Evolutionary conservation across 2,888 invertebrate genomes (phyloP), one percentile per base, ranked within the genome.

Genomic region (Urechis unicinctus): DNA sequence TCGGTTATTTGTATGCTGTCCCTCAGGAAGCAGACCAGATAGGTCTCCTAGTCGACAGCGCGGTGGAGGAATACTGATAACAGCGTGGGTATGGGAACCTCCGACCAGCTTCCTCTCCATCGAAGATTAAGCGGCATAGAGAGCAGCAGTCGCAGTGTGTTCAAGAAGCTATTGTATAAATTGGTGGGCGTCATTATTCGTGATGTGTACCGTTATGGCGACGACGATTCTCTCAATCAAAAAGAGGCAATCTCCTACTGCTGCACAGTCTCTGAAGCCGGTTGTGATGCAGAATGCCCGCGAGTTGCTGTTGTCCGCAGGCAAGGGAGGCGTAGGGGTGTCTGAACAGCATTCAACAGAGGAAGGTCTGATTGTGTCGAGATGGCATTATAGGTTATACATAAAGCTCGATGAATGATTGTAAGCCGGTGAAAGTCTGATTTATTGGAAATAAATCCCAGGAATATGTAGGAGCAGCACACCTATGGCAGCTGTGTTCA

Each of bases 161-260:
- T 71, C 63, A 70, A 71, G 52, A 64, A 65, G 45, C 67, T 79
- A 48, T 52, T 78, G 50, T 78, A 77, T 62, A 74, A 76, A 55
- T 62, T 78, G 50, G 68, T 73, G 6, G 72, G 73, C 30, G 76
- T 78, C 55, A 67, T 75, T 36, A 65, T 77, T 25, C 54, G 63
- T 21, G 75, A 75, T 30, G 67, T 75, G 50, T 76, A 75, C 58
- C 64, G 65, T 53, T 68, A 68, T 29, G 72, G 73, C 31, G 58
- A 67, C 24, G 68, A 68, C 43, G 45, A 5, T 24, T 53, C 44
- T 21, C 5, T 6, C 17, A 4, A 9, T 68, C 52, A 22, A 50
- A 17, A n/a, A n/a, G n/a, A 52, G 59, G 43, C 53, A 58, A 1
- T 72, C 73, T 3, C 75, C 75, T 0, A 66, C 65, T 1, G 70